A percentile compares a stretch with the other conserved stretches of the same genome.
These are phyloP conservation scores for Daboia siamensis DNA, from an alignment of 2,113 vertebrate genomes.

Conservation along the genomic window DNA sequence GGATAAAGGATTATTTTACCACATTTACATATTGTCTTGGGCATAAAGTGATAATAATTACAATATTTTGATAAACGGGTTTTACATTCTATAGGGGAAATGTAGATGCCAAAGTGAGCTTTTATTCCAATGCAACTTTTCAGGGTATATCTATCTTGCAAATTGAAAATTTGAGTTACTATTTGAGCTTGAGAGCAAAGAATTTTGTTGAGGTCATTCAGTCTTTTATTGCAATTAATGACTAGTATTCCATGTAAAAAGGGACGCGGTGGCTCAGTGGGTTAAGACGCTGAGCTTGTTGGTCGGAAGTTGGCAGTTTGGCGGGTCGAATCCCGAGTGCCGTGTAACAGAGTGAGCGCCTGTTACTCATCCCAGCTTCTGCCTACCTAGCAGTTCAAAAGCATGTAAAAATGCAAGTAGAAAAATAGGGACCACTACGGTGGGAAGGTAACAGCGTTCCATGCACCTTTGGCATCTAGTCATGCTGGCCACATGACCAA, in stretches of 20 bases:
- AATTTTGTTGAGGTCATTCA: neutral
- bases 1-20: neutral
- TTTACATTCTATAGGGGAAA: neutral
- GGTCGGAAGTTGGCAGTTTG: no score
- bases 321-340: no score
- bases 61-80: neutral
- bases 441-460: no score
- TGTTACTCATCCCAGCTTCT: no score
- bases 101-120: neutral
- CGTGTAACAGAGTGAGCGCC: no score
- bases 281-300: no score
- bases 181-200: neutral
- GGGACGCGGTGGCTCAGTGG: no score
- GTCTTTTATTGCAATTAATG: neutral
- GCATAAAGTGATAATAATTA: neutral
- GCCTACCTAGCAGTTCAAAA: no score
- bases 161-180: neutral
- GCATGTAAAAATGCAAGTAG: no score
- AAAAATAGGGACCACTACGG: no score
- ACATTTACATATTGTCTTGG: neutral
- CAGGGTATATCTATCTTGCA: neutral
- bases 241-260: neutral
- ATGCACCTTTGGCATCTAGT: no score
- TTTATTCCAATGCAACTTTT: neutral
- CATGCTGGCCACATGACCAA: no score